A percentile compares a stretch with the other conserved stretches of the same genome.
These are phyloP conservation scores for Stegophylla sp. DNA, from an alignment of 2,888 invertebrate species.

Conservation along the genomic window DNA sequence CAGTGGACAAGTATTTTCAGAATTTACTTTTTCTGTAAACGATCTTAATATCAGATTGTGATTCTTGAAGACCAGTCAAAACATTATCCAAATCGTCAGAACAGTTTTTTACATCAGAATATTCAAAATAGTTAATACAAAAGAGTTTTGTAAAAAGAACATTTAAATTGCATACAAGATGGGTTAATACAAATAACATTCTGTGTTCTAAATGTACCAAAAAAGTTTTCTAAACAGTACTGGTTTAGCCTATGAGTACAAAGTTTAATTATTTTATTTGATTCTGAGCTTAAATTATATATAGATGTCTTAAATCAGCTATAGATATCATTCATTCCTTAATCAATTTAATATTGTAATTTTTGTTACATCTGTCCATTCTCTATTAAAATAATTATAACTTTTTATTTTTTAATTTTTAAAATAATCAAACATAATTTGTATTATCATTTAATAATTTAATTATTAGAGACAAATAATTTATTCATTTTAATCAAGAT, in stretches of 20 bases:
- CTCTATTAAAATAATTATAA: neutral
- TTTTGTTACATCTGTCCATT: neutral
- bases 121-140: neutral
- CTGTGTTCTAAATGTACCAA: neutral
- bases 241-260: neutral
- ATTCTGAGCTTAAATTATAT: neutral
- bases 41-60: neutral
- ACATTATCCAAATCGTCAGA: neutral
- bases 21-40: neutral
- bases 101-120: neutral
- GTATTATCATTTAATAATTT: neutral
- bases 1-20: neutral
- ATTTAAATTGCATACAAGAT: neutral
- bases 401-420: conserved; percentile 11
- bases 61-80: neutral
- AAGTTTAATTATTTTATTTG: neutral
- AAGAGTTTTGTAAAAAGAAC: neutral
- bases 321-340: neutral
- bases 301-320: neutral
- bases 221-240: neutral
- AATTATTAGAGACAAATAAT: no score
- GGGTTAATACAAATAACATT: neutral
- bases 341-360: neutral
- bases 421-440: neutral
- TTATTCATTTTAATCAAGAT: neutral